Conservation (phyloP, 2,113 vertebrate species). For the Desmodus rotundus region DNA sequence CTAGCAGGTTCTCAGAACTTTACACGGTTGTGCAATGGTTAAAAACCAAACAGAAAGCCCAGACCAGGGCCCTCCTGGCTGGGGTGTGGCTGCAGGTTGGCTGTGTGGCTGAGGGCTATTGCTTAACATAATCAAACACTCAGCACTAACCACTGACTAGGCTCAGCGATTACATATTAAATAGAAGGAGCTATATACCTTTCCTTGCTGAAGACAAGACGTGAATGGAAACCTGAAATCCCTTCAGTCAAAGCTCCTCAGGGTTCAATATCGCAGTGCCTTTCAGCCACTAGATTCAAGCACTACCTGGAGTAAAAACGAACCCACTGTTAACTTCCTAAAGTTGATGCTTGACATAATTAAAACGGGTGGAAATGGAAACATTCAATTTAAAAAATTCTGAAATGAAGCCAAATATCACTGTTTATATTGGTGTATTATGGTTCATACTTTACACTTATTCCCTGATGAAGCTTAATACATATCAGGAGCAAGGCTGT, state of each 20-base stretch:
- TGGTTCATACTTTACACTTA: neutral
- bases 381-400: neutral
- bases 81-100: neutral
- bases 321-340: neutral
- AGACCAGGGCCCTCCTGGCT: neutral
- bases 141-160: neutral
- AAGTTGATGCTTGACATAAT: neutral
- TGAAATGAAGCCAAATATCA: neutral
- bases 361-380: neutral
- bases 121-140: conserved; percentile 10
- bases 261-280: neutral
- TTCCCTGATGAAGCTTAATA: neutral
- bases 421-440: neutral
- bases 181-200: neutral
- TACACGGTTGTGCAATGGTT: neutral
- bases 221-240: neutral
- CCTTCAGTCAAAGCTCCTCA: conserved; percentile 30
- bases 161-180: conserved; percentile 22
- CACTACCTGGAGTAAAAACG: neutral
- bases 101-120: neutral
- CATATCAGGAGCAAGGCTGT: neutral
- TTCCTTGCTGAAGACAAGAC: conserved; percentile 29
- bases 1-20: neutral
- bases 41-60: conserved; percentile 24
- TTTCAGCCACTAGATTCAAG: neutral